phyloP scores from a whole-genome alignment of 2,113 vertebrate genomes.

The Dryoscopus gambensis region DNA sequence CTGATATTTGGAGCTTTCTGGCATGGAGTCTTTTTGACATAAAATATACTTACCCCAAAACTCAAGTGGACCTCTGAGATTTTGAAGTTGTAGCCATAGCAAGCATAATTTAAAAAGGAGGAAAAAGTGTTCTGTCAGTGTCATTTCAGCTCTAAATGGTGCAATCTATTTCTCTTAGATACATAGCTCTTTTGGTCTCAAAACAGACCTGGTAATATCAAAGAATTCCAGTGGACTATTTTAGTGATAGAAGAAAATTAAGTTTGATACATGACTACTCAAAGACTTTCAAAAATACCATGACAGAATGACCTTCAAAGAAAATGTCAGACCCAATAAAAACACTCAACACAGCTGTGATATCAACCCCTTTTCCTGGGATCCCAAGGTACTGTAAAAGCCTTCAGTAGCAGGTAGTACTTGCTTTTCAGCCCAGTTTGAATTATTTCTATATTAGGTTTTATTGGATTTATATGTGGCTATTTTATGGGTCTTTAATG shows the following conservation, averaged over 20 bases:
- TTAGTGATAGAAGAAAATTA: conserved; percentile 42
- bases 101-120: conserved; percentile 44
- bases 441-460: conserved; percentile 47
- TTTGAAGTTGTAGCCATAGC: conserved; percentile 43
- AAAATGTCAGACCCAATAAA: neutral
- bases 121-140: conserved; percentile 45
- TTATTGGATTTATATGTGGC: conserved; percentile 41
- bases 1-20: conserved; percentile 33
- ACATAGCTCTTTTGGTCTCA: neutral
- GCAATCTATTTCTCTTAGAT: conserved; percentile 23
- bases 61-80: conserved; percentile 50
- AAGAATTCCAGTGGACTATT: conserved; percentile 14
- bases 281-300: neutral
- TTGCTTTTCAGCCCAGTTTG: conserved; percentile 16
- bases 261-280: neutral
- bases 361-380: neutral
- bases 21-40: conserved; percentile 42
- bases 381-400: neutral
- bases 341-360: neutral
- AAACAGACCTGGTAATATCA: conserved; percentile 32
- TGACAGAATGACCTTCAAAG: neutral
- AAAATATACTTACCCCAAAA: conserved; percentile 47
- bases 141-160: conserved; percentile 40
- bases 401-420: neutral
- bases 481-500: conserved; percentile 46